A percentile compares a stretch with the other conserved stretches of the same genome.
These are phyloP conservation scores for Solenodon paradoxus DNA, from an alignment of 2,113 vertebrate species.

Conservation along the genomic window DNA sequence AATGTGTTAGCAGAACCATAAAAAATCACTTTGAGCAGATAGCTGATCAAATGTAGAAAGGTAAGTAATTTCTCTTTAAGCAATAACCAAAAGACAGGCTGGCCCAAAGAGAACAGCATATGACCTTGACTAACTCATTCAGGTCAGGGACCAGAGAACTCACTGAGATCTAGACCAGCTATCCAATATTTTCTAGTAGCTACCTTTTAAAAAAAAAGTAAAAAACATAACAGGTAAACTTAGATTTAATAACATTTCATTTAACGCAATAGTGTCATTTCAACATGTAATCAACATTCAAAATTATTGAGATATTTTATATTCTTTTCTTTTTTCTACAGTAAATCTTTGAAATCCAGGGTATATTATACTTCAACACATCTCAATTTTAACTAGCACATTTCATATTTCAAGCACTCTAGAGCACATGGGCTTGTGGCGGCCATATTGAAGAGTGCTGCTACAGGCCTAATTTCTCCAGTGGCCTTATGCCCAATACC, in stretches of 20 bases:
- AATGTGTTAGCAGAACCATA: background rate
- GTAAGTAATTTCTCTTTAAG: background rate
- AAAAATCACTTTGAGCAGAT: background rate
- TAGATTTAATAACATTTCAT: background rate
- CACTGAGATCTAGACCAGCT: background rate
- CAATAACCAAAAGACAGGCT: background rate
- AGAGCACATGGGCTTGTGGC: accelerated
- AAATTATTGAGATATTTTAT: background rate
- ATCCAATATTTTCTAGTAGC: background rate
- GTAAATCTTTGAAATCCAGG: background rate
- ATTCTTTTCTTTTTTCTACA: background rate
- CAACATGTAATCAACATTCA: background rate
- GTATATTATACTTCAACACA: background rate
- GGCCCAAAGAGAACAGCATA: background rate
- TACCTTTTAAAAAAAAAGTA: background rate
- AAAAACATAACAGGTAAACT: background rate
- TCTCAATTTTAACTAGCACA: too few species aligned
- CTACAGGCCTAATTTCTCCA: background rate
- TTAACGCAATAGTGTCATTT: background rate
- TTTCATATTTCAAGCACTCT: background rate
- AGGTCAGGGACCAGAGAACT: too few species aligned
- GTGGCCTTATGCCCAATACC: background rate
- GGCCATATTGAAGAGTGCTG: accelerated
- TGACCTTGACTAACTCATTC: background rate
- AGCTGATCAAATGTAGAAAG: background rate